A percentile compares a stretch with the other conserved stretches of the same genome.
Conservation (phyloP, 2,113 vertebrate species). For the Pseudorasbora parva region DNA sequence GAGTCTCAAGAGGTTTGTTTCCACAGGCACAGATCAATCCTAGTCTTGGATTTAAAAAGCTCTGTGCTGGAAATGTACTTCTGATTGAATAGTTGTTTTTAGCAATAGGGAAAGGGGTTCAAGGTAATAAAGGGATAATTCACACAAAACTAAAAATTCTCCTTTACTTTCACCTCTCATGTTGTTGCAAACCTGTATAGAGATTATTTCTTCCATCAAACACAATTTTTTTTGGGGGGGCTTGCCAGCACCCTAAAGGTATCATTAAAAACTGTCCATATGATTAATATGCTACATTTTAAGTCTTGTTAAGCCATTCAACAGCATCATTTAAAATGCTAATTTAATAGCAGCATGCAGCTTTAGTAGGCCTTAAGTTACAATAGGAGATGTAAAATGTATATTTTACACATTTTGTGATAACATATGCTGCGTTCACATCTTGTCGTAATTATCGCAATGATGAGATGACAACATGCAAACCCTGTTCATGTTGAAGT, state of each 20-base stretch:
- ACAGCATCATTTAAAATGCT: no score
- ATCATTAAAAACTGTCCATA: not conserved
- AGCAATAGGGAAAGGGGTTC: not conserved
- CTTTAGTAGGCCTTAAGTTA: not conserved
- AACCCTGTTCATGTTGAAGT: no score
- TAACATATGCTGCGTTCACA: not conserved
- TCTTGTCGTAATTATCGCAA: no score
- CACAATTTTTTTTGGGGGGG: no score
- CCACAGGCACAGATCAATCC: not conserved
- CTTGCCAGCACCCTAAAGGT: not conserved
- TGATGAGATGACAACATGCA: no score
- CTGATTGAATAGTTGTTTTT: not conserved
- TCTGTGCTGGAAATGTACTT: not conserved
- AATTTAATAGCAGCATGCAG: not conserved
- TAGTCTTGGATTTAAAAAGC: constrained; percentile 9
- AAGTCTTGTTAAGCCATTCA: not conserved
- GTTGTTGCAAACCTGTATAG: not conserved
- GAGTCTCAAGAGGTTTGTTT: not conserved
- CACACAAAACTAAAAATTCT: not conserved
- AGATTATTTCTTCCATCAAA: not conserved
- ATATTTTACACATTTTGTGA: not conserved
- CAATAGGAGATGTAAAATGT: no score
- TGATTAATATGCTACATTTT: not conserved
- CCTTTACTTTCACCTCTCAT: not conserved
- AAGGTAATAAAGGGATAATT: not conserved